Conservation (phyloP, 2,888 invertebrate species). For the Paralinhomoeus sp. region DNA sequence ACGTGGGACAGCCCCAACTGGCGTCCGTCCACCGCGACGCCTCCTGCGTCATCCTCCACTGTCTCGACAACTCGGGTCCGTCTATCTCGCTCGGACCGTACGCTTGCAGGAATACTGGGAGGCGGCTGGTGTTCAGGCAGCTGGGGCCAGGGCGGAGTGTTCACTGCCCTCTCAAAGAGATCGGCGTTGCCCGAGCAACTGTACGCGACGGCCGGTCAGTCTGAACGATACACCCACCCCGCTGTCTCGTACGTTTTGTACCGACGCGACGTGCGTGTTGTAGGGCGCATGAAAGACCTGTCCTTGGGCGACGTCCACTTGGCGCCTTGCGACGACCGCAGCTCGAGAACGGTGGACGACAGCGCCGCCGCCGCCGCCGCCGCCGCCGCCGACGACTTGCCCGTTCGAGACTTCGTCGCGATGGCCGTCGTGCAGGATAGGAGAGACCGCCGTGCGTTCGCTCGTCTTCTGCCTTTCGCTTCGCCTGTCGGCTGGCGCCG, state of each 20-base stretch:
- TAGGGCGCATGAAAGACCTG: conserved; percentile 24
- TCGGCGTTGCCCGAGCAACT: conserved; percentile 18
- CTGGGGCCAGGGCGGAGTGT: conserved; percentile 30
- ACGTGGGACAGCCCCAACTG: conserved; percentile 26
- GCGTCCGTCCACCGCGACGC: conserved; percentile 7
- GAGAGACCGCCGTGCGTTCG: background rate
- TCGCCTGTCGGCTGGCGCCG: too few relatives aligned
- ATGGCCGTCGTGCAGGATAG: background rate
- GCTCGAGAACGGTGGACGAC: background rate
- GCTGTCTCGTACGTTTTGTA: too few relatives aligned
- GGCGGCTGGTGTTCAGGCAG: conserved; percentile 17
- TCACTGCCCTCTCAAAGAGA: conserved; percentile 23
- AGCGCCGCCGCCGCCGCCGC: too few relatives aligned
- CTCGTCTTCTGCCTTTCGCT: background rate
- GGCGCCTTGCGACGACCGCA: conserved; percentile 9
- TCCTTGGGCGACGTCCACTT: conserved; percentile 27
- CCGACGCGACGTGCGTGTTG: too few relatives aligned
- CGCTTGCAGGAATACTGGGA: background rate
- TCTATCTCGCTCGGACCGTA: too few relatives aligned
- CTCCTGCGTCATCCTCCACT: conserved; percentile 26
- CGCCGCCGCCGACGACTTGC: too few relatives aligned
- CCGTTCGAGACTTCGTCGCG: background rate
- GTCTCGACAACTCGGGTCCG: conserved; percentile 22
- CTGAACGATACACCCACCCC: too few relatives aligned
- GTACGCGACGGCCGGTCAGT: conserved; percentile 24